Evolutionary conservation across 1,140 invertebrate species (phyloP).

Genomic region (Tetraneura akinire): DNA sequence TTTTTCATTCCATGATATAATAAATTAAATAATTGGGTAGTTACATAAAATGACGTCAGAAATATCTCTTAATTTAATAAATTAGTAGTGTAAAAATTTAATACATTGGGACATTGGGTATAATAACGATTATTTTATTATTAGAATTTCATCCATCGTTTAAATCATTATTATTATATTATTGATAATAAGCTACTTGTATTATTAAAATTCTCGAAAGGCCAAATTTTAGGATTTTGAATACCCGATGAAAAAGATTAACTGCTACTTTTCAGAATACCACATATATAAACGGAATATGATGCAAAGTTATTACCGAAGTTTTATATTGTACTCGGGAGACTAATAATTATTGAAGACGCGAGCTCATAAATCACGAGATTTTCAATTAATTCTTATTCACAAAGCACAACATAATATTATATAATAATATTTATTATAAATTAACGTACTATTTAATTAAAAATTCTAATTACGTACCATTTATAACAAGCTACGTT

Average conservation of each 20-base stretch:
- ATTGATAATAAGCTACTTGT: too few species aligned
- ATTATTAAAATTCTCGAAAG: not conserved
- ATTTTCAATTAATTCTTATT: not conserved
- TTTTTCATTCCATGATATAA: too few species aligned
- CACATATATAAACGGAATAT: not conserved
- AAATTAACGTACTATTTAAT: conserved; percentile 13
- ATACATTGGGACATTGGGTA: too few species aligned
- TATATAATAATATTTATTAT: not conserved
- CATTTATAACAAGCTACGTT: too few species aligned
- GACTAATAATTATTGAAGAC: not conserved
- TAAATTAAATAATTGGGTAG: too few species aligned
- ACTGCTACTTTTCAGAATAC: not conserved
- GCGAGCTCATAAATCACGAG: not conserved
- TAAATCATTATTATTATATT: too few species aligned
- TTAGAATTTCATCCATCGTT: not conserved
- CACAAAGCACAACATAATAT: not conserved
- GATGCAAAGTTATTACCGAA: conserved; percentile 3
- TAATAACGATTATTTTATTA: not conserved
- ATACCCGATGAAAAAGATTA: not conserved
- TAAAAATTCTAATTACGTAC: not conserved
- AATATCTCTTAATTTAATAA: too few species aligned
- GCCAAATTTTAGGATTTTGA: not conserved
- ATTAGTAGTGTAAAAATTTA: too few species aligned
- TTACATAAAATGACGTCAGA: too few species aligned
- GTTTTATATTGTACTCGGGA: conserved; percentile 34